Base-by-base conservation (phyloP, 2,797 vertebrate species). In the Darevskia nairensis region DNA sequence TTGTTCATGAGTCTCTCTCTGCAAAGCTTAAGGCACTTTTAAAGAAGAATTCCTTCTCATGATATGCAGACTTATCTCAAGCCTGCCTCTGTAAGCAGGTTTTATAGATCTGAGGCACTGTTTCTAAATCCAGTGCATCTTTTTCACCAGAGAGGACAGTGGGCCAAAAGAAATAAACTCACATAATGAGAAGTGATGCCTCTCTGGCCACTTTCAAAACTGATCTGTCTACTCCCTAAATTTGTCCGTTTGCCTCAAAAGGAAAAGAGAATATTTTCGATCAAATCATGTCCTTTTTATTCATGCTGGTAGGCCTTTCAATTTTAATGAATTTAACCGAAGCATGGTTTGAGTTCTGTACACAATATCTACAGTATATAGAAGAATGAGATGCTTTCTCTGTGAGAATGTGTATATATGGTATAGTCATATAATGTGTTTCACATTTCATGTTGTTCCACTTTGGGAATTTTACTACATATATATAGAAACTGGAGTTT, bases 381-480 rank as follows among this genome's bases (percentile, higher is more conserved):
- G 77, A 77, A 35, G 21, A 86, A 50, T 87, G 93, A 93, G 91
- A 61, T 27, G 55, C 0, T 61, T 90, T 86, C 92, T 90, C 93
- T 94, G 85, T 94, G 91, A 86, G 92, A 89, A 87, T 91, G 81
- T 95, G 92, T 96, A 87, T 92, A 91, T 94, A 91, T 71, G 77
- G 39, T 94, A 78, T 95, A 92, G 87, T 88, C 89, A 90, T 91
- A 93, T 93, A 91, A 95, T 96, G 95, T 96, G 96, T 95, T 94
- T 97, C 96, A 96, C 95, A 96, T 96, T 96, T 93, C 50, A 92
- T 94, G 93, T 91, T 96, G 69, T 96, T 96, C 96, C 97, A 93
- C 93, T 96, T 97, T 92, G 10, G 96, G 94, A 97, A 97, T 97
- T 96, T 93, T 95, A 93, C 86, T 95, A 80, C 93, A 91, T 97